phyloP scores from a whole-genome alignment of 2,888 invertebrate genomes.

The Tipula confusa region DNA sequence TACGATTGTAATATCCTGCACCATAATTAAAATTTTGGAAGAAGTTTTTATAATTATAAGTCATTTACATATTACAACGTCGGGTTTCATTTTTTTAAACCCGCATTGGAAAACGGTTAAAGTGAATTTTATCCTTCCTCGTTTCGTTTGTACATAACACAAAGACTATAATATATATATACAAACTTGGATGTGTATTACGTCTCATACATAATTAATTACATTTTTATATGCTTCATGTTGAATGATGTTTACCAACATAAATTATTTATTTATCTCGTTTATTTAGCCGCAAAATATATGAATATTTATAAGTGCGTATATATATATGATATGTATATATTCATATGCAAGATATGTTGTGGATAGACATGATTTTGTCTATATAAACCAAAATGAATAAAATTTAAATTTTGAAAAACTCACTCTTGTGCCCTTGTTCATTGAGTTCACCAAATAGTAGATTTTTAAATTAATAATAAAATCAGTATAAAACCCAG shows the following conservation, averaged over 20 bases:
- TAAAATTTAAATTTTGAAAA: background rate
- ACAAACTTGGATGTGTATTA: background rate
- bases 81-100: too few relatives aligned
- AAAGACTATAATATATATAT: too few relatives aligned
- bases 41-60: too few relatives aligned
- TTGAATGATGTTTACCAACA: constrained; percentile 12
- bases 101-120: too few relatives aligned
- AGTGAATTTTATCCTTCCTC: background rate
- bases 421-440: background rate
- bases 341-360: background rate
- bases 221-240: background rate
- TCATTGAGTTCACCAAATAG: background rate
- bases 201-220: constrained; percentile 20
- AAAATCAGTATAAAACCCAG: background rate
- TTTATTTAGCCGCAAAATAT: background rate
- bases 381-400: background rate
- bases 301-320: background rate
- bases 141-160: background rate
- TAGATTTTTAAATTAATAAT: background rate
- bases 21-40: too few relatives aligned
- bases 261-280: background rate
- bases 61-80: background rate
- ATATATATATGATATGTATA: background rate
- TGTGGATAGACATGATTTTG: constrained; percentile 5
- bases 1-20: too few relatives aligned